Conservation (phyloP, 2,888 invertebrate species). For the Seladonia tumulorum region DNA sequence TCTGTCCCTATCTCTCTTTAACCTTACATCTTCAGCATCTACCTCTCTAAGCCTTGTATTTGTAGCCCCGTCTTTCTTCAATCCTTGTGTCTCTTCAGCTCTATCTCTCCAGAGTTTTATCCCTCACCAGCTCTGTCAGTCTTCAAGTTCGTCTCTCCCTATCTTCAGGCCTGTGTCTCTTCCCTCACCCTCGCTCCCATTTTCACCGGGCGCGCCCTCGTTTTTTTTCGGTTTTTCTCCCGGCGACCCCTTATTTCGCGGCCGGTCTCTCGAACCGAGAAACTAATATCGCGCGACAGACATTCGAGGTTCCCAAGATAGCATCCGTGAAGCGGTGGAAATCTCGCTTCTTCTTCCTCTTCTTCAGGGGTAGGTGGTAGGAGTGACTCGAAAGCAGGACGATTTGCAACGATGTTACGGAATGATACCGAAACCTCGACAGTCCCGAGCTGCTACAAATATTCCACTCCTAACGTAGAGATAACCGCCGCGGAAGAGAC, state of each 20-base stretch:
- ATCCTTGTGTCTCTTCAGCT: background rate
- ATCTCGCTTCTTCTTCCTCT: slow-evolving; percentile 7
- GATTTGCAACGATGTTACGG: slow-evolving; percentile 13
- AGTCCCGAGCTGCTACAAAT: background rate
- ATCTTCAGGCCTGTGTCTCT: background rate
- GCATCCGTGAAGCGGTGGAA: slow-evolving; percentile 10
- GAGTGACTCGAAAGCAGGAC: background rate
- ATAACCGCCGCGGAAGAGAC: slow-evolving; percentile 1
- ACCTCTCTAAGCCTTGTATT: too few species aligned
- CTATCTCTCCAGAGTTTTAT: too few species aligned
- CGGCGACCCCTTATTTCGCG: slow-evolving; percentile 43
- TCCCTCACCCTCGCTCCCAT: background rate
- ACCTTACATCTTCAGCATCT: too few species aligned
- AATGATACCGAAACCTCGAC: slow-evolving; percentile 13
- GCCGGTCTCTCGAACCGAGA: slow-evolving; percentile 42
- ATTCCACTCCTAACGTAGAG: background rate
- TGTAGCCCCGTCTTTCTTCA: background rate
- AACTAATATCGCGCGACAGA: slow-evolving; percentile 57
- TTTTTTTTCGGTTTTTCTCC: background rate
- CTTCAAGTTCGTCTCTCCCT: background rate
- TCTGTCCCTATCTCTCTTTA: too few species aligned
- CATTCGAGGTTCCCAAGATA: slow-evolving; percentile 31
- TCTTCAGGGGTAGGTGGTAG: background rate
- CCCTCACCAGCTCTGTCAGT: too few species aligned
- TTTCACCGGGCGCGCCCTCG: background rate